Base-by-base conservation (phyloP, 2,797 vertebrate genomes). In the Oreochromis mossambicus region DNA sequence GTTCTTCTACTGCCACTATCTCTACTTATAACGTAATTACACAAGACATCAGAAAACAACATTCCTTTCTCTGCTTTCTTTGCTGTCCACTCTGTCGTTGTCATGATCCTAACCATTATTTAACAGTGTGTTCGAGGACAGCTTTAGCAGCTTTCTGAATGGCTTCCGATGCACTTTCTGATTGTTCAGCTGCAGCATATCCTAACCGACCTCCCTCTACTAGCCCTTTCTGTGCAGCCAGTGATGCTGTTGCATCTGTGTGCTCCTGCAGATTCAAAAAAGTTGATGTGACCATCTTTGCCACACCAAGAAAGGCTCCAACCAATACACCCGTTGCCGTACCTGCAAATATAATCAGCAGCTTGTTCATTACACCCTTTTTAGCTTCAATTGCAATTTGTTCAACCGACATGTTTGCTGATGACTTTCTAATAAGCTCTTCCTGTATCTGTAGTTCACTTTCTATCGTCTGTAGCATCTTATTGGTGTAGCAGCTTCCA, bases 401-500 rank as follows among this genome's bases (percentile, higher is more conserved):
- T 38, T 51, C 15, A 8, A 3, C 3, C 21, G 77, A 55, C 55
- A 77, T 15, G 11, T 63, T 76, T 75, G 3, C 14, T 51, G 54
- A 36, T 51, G 43, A 48, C n/a, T 11, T 0, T 32, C 1, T 32
- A 24, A 77, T 51, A 1, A 2, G 1, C 8, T 36, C 6, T 29
- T 21, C 26, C 54, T 81, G 19, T 11, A 6, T 1, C 43, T 52
- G 41, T 3, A 81, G 73, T 4, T 12, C 7, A 63, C 6, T 9
- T 9, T 81, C n/a, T 29, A 54, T 54, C 43, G 0, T 10, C 1
- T 90, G 51, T 0, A 94, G 38, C 21, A 80, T 19, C 11, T 54
- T 1, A n/a, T 93, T 94, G 15, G 83, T 89, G 78, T 92, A 94
- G 79, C 26, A 84, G 14, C 63, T 26, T 34, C 90, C 87, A 1